A percentile compares a stretch with the other conserved stretches of the same genome.
These are phyloP conservation scores for Phortica okadai DNA, from an alignment of 2,888 invertebrate genomes.

Conservation along the genomic window DNA sequence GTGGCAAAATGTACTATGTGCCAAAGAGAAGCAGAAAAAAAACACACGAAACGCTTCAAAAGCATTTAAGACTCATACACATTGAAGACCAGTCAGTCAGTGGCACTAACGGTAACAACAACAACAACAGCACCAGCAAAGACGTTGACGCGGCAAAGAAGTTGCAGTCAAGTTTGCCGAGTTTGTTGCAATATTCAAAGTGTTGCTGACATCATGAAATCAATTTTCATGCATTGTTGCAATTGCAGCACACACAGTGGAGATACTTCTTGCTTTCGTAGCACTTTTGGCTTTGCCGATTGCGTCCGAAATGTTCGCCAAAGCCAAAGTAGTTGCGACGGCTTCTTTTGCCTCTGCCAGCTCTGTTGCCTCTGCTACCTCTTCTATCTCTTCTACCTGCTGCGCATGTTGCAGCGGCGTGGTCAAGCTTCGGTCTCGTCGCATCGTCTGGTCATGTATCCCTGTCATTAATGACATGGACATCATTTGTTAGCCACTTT, in stretches of 20 bases:
- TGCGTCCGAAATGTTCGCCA: too few relatives aligned
- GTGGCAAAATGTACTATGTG: neutral
- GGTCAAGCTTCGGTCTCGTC: neutral
- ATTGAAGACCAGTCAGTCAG: neutral
- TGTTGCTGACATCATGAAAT: constrained; percentile 32
- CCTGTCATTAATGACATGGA: constrained; percentile 37
- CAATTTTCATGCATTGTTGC: constrained; percentile 17
- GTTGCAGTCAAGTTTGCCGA: constrained; percentile 37
- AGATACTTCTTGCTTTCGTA: too few relatives aligned
- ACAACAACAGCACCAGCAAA: constrained; percentile 32
- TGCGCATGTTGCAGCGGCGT: neutral
- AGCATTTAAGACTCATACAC: neutral
- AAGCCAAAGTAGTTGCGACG: neutral
- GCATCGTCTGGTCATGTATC: constrained; percentile 29
- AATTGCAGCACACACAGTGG: neutral
- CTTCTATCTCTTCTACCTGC: neutral
- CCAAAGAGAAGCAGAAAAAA: neutral
- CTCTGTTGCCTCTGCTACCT: neutral
- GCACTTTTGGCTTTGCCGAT: too few relatives aligned
- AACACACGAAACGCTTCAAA: neutral
- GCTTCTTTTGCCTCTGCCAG: neutral
- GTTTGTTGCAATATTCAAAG: constrained; percentile 29
- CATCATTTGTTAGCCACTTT: constrained; percentile 34
- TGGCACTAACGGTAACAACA: constrained; percentile 34
- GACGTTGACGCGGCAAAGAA: constrained; percentile 35